These are phyloP conservation scores for Synanthedon tipuliformis DNA, from an alignment of 2,888 invertebrate genomes.

Conservation along the genomic window DNA sequence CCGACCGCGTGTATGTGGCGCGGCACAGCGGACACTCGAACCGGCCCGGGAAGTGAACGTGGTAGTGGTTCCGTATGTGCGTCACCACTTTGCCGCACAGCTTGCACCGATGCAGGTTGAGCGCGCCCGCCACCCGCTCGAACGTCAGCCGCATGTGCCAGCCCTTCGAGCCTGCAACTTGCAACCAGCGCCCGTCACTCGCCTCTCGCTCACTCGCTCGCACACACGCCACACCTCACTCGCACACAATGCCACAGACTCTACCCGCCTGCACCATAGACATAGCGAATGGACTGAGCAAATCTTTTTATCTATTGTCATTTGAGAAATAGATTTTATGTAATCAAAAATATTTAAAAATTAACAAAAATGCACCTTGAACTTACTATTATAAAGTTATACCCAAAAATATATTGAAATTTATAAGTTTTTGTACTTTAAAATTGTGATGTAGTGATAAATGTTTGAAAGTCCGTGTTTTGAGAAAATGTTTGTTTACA, in stretches of 20 bases:
- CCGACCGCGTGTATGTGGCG: conserved; percentile 91
- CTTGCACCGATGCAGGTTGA: conserved; percentile 94
- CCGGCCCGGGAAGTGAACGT: conserved; percentile 92
- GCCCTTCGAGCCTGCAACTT: conserved; percentile 92
- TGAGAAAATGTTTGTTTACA: no score
- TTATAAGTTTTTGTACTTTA: no score
- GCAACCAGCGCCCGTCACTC: conserved; percentile 44
- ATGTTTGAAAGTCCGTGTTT: no score
- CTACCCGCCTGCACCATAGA: background rate
- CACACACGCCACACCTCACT: conserved; percentile 12
- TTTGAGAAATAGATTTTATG: no score
- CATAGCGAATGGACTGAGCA: no score
- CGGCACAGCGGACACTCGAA: conserved; percentile 93
- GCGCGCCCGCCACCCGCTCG: conserved; percentile 92
- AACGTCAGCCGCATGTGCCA: conserved; percentile 96
- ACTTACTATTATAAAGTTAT: no score
- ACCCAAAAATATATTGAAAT: no score
- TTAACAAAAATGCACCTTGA: no score
- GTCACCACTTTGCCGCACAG: conserved; percentile 95
- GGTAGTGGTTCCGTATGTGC: conserved; percentile 94
- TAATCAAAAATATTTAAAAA: no score
- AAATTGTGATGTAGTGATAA: no score
- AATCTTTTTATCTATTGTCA: background rate
- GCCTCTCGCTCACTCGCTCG: conserved; percentile 5
- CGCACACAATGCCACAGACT: conserved; percentile 1